These are phyloP conservation scores for Ciona savignyi DNA, from an alignment of 23 tunicate species.

Conservation along the genomic window DNA sequence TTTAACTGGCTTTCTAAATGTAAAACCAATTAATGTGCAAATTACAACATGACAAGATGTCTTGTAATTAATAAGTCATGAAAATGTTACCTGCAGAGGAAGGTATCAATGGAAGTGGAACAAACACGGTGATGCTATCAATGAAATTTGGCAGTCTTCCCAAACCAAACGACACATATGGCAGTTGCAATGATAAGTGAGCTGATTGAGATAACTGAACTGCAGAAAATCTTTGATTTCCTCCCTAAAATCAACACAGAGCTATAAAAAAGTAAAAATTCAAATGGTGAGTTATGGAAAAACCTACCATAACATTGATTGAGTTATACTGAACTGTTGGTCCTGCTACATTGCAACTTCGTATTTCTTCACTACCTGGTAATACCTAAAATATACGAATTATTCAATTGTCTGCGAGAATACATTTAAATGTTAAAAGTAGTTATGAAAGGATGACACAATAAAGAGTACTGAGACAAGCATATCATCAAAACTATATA, in stretches of 20 bases:
- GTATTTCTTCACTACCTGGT: background rate
- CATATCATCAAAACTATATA: too few relatives aligned
- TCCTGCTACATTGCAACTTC: constrained; percentile 30
- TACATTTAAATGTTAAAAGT: too few relatives aligned
- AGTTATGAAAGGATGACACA: too few relatives aligned
- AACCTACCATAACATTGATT: constrained; percentile 27
- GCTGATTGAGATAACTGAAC: constrained; percentile 51
- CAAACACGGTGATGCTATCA: constrained; percentile 24
- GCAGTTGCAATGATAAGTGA: constrained; percentile 39
- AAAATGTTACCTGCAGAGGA: too few relatives aligned
- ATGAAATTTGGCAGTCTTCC: constrained; percentile 63
- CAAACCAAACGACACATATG: constrained; percentile 47
- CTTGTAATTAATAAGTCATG: too few relatives aligned
- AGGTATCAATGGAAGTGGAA: constrained; percentile 35
- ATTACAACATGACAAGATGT: too few relatives aligned
- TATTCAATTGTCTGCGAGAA: too few relatives aligned
- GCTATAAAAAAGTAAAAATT: too few relatives aligned
- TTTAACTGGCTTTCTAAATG: too few relatives aligned
- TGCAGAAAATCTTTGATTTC: constrained; percentile 6
- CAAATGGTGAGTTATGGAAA: too few relatives aligned
- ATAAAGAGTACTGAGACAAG: too few relatives aligned
- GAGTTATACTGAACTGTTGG: constrained; percentile 25
- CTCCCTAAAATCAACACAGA: constrained; percentile 41
- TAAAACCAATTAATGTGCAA: too few relatives aligned
- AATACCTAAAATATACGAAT: constrained; percentile 13